Conservation (phyloP, 2,888 invertebrate species). For the Xanthorhoe spadicearia region DNA sequence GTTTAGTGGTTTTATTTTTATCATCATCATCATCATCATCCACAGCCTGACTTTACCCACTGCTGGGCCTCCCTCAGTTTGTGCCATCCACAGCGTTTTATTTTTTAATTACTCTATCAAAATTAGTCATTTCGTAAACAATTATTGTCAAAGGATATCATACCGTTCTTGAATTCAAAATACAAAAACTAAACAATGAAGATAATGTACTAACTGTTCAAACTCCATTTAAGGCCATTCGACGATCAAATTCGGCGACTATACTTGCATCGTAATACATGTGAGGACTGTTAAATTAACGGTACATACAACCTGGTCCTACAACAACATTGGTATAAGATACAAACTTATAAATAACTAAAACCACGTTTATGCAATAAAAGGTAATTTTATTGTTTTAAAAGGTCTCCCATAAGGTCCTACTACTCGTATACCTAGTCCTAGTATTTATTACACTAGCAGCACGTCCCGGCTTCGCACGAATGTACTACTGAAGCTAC, state of each 20-base stretch:
- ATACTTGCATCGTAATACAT: constrained; percentile 70
- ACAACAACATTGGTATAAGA: constrained; percentile 47
- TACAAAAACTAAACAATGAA: constrained; percentile 33
- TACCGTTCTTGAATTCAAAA: constrained; percentile 7
- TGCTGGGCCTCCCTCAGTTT: no score
- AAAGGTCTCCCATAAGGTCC: no score
- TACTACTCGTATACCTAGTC: no score
- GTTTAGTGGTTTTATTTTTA: neutral
- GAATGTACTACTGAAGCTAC: no score
- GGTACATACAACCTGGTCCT: constrained; percentile 60
- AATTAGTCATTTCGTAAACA: neutral
- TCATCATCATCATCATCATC: no score
- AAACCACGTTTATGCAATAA: no score
- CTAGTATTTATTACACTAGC: no score
- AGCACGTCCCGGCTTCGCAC: no score
- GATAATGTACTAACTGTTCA: constrained; percentile 48
- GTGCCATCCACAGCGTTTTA: no score
- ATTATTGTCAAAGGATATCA: neutral
- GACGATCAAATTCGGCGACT: constrained; percentile 60
- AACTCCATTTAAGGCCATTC: constrained; percentile 60
- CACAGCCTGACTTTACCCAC: no score
- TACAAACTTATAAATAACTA: constrained; percentile 35
- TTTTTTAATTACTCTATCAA: neutral
- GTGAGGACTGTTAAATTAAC: constrained; percentile 72
- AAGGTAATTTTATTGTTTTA: no score